Evolutionary conservation across 2,888 invertebrate species (phyloP).

Genomic region (Epistrophella euchroma): DNA sequence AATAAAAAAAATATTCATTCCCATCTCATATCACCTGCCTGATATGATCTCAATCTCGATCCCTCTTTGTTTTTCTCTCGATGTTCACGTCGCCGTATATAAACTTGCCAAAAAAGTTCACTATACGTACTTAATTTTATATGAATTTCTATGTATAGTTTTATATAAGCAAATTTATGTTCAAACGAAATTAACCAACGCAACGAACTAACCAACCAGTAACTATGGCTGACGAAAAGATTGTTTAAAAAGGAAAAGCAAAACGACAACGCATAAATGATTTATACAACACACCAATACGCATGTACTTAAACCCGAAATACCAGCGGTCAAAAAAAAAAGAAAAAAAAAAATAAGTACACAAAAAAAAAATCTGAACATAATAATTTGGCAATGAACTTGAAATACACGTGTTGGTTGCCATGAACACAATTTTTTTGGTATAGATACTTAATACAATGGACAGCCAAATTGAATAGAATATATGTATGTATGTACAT

Average conservation of each 20-base stretch:
- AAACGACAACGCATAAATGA: constrained; percentile 43
- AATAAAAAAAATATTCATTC: constrained; percentile 1
- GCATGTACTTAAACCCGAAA: constrained; percentile 12
- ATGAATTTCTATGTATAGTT: background rate
- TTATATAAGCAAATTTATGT: background rate
- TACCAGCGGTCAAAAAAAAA: constrained; percentile 24
- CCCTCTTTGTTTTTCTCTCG: background rate
- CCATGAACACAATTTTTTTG: constrained; percentile 32
- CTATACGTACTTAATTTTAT: background rate
- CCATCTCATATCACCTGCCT: constrained; percentile 20
- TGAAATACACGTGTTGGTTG: constrained; percentile 70
- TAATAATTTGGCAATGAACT: constrained; percentile 73
- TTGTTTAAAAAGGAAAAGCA: constrained; percentile 28
- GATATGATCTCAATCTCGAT: constrained; percentile 15
- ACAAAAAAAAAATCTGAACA: constrained; percentile 27
- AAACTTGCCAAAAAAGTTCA: constrained; percentile 7
- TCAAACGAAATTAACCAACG: constrained; percentile 20
- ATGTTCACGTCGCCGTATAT: constrained; percentile 16
- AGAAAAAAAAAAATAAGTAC: constrained; percentile 17
- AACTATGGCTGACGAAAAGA: background rate
- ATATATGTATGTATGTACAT: background rate
- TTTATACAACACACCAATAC: constrained; percentile 11
- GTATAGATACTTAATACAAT: background rate
- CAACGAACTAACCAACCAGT: background rate
- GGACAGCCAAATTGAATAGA: constrained; percentile 52